Evolutionary conservation across 2,888 invertebrate species (phyloP), one percentile per base, ranked within the genome.

Genomic region (Pammene fasciana): DNA sequence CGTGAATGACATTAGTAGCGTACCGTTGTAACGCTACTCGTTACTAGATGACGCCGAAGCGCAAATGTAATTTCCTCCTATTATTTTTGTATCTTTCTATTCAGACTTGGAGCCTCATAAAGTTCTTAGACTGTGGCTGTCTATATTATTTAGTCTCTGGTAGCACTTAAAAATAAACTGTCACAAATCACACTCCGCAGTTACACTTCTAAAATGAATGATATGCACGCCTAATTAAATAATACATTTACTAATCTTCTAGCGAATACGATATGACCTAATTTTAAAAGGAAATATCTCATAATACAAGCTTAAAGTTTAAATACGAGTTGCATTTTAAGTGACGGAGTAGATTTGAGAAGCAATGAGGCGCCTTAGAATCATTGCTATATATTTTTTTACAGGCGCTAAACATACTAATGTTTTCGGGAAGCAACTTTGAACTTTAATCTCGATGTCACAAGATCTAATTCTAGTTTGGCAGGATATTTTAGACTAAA

Each of bases 341-440:
- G 50, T 65, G 65, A 65, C 70, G 70, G 60, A 70, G 16, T 60
- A 45, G 52, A 52, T n/a, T 65, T 60, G 52, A 70, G 16, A 55
- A 38, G 65, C 70, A 70, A 70, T 60, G 55, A 65, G 38, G 36
- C 70, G 65, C 55, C 55, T 13, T 18, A 48, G 16, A 34, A 68
- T 55, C 65, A 57, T 71, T 73, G 72, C 71, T 71, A 66, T 67
- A 54, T 57, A 59, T 56, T 61, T 60, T n/a, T 52, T 26, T 14
- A 41, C 48, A 75, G 80, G 79, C 77, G 75, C 71, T 62, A 54
- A 43, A 38, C 52, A 36, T 55, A 65, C 67, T 60, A 46, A 52
- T 45, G 68, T 34, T 65, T 54, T 45, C 52, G 38, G 52, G 57
- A 62, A 59, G 52, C 48, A 38, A 54, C 52, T 70, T 70, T 65